A percentile compares a stretch with the other conserved stretches of the same genome.
These are phyloP conservation scores for Ptyas mucosa DNA, from an alignment of 2,113 vertebrate genomes.

Conservation along the genomic window DNA sequence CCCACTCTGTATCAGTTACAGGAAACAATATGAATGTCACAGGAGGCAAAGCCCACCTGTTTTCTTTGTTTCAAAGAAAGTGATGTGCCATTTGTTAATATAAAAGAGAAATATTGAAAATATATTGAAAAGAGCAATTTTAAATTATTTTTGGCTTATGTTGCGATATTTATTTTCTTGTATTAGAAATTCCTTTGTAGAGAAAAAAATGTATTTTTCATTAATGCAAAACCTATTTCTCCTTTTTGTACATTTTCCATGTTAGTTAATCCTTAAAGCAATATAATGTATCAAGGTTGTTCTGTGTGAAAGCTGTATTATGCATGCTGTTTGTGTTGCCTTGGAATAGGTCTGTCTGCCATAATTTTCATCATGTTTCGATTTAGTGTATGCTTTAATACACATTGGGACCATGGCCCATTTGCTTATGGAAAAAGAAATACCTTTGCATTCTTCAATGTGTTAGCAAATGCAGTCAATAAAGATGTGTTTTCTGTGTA, in stretches of 20 bases:
- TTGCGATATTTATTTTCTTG: conserved; percentile 99
- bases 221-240: conserved; percentile 99
- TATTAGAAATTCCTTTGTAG: conserved; percentile 99
- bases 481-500: conserved; percentile 98
- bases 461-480: conserved; percentile 96
- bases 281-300: conserved; percentile 86
- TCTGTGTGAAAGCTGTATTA: conserved; percentile 84
- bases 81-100: conserved; percentile 99
- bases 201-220: conserved; percentile 98
- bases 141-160: conserved; percentile 99
- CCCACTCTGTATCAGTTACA: conserved; percentile 76
- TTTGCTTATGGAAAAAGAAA: conserved; percentile 54
- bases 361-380: conserved; percentile 70
- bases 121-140: conserved; percentile 99
- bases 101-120: conserved; percentile 98
- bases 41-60: conserved; percentile 89
- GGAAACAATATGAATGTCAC: conserved; percentile 93
- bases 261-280: conserved; percentile 95
- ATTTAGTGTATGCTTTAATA: conserved; percentile 72
- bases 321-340: conserved; percentile 93
- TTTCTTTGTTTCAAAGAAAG: conserved; percentile 98
- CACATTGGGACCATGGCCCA: conserved; percentile 69
- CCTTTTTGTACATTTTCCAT: conserved; percentile 98
- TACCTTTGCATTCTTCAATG: conserved; percentile 79
- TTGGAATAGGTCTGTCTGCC: conserved; percentile 83